Conservation (phyloP, 2,797 vertebrate genomes). For the Coracias cyanogaster region DNA sequence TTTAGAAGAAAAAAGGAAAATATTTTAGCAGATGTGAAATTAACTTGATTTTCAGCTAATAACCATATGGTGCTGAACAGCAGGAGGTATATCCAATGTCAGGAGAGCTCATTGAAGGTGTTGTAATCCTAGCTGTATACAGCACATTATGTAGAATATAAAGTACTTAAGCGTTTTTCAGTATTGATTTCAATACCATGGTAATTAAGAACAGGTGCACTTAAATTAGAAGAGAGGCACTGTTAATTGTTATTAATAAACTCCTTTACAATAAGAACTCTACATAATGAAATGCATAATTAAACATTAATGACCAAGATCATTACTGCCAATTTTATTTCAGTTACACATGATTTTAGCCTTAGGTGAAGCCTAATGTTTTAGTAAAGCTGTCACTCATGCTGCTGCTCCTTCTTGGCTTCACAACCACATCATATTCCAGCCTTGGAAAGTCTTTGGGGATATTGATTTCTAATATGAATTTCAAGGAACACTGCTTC, state of each 20-base stretch:
- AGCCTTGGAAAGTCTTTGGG: not conserved
- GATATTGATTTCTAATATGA: conserved; percentile 2
- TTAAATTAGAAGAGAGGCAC: conserved; percentile 60
- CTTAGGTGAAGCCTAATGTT: conserved; percentile 59
- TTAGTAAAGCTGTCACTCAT: conserved; percentile 41
- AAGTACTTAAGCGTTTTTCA: conserved; percentile 56
- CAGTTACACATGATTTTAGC: conserved; percentile 58
- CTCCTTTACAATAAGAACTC: conserved; percentile 67
- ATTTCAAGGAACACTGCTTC: not conserved
- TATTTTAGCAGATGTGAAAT: not conserved
- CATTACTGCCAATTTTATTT: conserved; percentile 67
- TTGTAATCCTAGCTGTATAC: not conserved
- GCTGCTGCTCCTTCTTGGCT: conserved; percentile 25
- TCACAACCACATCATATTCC: not conserved
- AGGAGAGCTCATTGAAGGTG: not conserved
- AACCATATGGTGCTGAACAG: not conserved
- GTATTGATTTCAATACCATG: conserved; percentile 59
- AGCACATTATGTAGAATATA: not conserved
- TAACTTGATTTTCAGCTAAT: not conserved
- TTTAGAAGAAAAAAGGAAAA: not conserved
- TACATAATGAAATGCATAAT: conserved; percentile 78
- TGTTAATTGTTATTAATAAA: conserved; percentile 75
- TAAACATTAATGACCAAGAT: conserved; percentile 74
- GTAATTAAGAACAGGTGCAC: conserved; percentile 74
- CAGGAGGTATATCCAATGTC: not conserved